Evolutionary conservation across 2,113 vertebrate species (phyloP).

Genomic region (Platysternon megacephalum): DNA sequence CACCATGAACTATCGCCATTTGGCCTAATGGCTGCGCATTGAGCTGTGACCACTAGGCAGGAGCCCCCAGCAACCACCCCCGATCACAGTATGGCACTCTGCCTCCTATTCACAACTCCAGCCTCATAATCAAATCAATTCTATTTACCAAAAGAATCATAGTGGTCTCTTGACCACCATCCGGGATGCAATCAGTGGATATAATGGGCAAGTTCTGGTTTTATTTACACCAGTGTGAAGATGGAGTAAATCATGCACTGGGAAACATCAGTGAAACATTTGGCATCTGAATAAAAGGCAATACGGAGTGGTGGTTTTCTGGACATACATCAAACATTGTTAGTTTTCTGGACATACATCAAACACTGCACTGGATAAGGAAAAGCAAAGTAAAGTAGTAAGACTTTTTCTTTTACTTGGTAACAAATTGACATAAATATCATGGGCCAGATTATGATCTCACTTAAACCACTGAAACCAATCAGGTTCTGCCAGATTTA

Average conservation of each 20-base stretch:
- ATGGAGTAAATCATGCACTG: neutral
- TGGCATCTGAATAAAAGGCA: neutral
- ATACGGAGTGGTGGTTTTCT: neutral
- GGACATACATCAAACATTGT: neutral
- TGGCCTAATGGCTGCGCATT: neutral
- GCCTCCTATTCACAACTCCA: neutral
- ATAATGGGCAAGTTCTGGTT: neutral
- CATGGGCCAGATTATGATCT: neutral
- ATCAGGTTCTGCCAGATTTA: neutral
- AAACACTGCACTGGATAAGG: neutral
- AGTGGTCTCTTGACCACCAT: neutral
- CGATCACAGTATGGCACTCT: neutral
- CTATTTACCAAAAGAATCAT: neutral
- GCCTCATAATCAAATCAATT: neutral
- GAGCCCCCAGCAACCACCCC: neutral
- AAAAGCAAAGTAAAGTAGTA: neutral
- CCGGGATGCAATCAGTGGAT: neutral
- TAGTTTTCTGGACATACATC: neutral
- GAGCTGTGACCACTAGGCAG: neutral
- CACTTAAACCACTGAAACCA: neutral
- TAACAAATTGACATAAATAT: neutral
- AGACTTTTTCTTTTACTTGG: neutral
- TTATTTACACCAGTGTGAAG: neutral
- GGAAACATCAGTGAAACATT: neutral
- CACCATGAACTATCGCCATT: neutral